Base-by-base conservation (phyloP, 2,888 invertebrate species). In the Lepidocyrtoides sp. region DNA sequence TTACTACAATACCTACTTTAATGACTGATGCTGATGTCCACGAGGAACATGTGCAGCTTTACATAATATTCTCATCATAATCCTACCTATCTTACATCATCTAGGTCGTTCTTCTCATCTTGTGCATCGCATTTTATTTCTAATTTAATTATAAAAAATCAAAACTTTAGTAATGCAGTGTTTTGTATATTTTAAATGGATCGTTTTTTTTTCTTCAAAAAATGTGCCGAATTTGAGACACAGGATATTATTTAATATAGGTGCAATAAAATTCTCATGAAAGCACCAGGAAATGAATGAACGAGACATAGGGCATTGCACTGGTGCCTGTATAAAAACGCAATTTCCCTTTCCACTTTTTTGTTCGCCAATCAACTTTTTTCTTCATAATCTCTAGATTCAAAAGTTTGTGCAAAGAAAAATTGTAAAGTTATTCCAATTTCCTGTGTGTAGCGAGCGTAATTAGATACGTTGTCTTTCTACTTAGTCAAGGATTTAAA, bases 1-100 rank as follows among this genome's bases (percentile, higher is more conserved):
- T 17, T 23, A 44, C 41, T 17, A 75, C 48, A 48, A 23, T 32
- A 29, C 66, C 23, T 36, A 44, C 8, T 14, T 26, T 77, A 29
- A 48, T 29, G 48, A 51, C 32, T n/a, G n/a, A 81, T 81, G 75
- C 54, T n/a, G 57, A 57, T 57, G 54, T n/a, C 36, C 54, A 77
- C 3, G 26, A 48, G 48, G 48, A 32, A 75, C 48, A 48, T n/a
- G 23, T 79, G n/a, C n/a, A 17, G n/a, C 10, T 69, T 5, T 36
- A 48, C 5, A 8, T 66, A 36, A 36, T 48, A 36, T 36, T 1
- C 51, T 63, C 7, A 36, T 7, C 36, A 36, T 7, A 36, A 26
- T 26, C 2, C 1, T 26, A 10, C 1, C 41, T 17, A 3, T 48
- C 54, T 54, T 29, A 10, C 44, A 44, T 72, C 72, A 17, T 29